Percentiles rank a stretch among this genome's conserved stretches.
phyloP scores from a whole-genome alignment of 2,797 vertebrate species.

The Danio tinwini region DNA sequence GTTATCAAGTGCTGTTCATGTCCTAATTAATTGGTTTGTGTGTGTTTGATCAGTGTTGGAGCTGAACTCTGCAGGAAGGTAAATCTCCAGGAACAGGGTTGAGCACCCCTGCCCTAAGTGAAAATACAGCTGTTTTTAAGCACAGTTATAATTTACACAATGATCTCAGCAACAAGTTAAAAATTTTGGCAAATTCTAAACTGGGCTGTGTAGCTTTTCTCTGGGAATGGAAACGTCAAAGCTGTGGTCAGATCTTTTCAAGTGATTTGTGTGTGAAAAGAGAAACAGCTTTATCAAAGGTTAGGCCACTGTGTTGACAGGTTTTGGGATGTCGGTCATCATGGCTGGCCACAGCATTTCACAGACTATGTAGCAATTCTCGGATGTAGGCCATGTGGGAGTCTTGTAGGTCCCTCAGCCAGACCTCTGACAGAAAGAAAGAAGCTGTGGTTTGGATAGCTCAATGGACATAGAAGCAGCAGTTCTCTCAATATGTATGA shows the following conservation, averaged over 20 bases:
- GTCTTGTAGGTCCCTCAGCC: conserved; percentile 33
- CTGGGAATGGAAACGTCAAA: conserved; percentile 15
- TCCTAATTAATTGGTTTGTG: too few relatives aligned
- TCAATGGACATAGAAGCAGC: conserved; percentile 56
- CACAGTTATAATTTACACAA: background rate
- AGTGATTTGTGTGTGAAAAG: conserved; percentile 27
- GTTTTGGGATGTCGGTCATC: conserved; percentile 40
- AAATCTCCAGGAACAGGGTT: too few relatives aligned
- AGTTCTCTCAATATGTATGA: conserved; percentile 16
- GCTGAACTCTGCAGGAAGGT: too few relatives aligned
- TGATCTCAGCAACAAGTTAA: background rate
- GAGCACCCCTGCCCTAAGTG: background rate
- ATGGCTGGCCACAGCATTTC: conserved; percentile 36
- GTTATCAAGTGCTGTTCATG: too few relatives aligned
- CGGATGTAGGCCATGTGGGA: conserved; percentile 25
- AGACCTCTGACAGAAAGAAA: conserved; percentile 49
- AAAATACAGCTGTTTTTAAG: conserved; percentile 1
- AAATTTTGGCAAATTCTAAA: conserved; percentile 27
- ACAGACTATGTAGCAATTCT: conserved; percentile 23
- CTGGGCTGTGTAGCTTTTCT: conserved; percentile 16
- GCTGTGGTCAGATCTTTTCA: conserved; percentile 14
- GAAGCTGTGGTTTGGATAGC: conserved; percentile 45
- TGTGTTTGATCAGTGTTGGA: too few relatives aligned
- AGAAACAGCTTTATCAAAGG: conserved; percentile 43
- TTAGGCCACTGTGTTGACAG: conserved; percentile 41